These are phyloP conservation scores for Cepphus grylle DNA, from an alignment of 2,113 vertebrate species.

Conservation along the genomic window DNA sequence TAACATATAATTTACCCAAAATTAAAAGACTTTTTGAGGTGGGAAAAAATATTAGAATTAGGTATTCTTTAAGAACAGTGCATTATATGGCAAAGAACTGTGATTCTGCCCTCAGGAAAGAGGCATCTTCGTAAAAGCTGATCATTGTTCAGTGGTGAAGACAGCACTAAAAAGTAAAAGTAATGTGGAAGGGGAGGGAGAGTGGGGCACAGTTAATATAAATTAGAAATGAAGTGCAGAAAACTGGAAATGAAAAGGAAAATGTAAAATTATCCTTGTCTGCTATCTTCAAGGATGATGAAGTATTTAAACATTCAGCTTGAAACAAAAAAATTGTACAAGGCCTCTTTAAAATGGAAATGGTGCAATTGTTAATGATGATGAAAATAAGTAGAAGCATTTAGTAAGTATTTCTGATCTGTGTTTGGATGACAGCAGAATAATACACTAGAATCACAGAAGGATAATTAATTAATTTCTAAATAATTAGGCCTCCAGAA, in stretches of 20 bases:
- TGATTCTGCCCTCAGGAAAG: background rate
- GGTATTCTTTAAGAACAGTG: background rate
- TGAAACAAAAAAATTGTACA: conserved; percentile 22
- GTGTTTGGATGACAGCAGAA: conserved; percentile 42
- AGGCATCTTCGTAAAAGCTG: background rate
- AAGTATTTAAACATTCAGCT: conserved; percentile 3
- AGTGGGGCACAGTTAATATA: background rate
- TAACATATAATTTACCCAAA: background rate
- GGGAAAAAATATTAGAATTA: background rate
- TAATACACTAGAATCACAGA: conserved; percentile 24
- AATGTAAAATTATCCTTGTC: conserved; percentile 32
- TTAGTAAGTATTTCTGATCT: conserved; percentile 39
- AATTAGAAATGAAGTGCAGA: conserved; percentile 33
- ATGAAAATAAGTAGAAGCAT: conserved; percentile 39
- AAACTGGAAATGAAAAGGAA: conserved; percentile 25
- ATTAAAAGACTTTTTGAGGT: background rate
- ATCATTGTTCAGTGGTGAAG: background rate
- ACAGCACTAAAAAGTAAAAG: background rate
- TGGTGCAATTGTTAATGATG: conserved; percentile 35
- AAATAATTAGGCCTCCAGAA: conserved; percentile 1
- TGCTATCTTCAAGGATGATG: background rate
- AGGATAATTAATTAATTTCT: conserved; percentile 44
- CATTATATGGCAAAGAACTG: background rate
- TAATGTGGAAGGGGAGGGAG: background rate
- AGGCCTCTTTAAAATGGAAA: conserved; percentile 60